Conservation (phyloP, 2,797 vertebrate genomes). For the Gobionotothen gibberifrons region DNA sequence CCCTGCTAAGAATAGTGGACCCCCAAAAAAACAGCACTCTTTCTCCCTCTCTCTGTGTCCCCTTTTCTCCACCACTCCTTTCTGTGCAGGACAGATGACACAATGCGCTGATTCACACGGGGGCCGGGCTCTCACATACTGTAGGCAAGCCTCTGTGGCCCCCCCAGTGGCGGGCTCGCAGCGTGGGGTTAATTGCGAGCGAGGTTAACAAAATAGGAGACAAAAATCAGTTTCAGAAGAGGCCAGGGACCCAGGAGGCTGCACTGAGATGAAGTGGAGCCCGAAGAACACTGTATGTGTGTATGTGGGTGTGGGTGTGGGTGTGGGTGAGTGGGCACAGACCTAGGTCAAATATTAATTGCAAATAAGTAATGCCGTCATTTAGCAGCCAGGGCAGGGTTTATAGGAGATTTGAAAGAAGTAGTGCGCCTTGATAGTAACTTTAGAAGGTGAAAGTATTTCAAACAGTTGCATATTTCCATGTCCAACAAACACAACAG, state of each 20-base stretch:
- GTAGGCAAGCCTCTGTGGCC: conserved; percentile 60
- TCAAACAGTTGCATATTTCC: not conserved
- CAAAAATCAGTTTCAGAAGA: conserved; percentile 82
- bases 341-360: conserved; percentile 47
- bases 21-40: conserved; percentile 64
- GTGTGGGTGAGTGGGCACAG: not conserved
- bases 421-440: not conserved
- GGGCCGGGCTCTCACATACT: conserved; percentile 63
- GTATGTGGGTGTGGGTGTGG: not conserved
- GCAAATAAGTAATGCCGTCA: not conserved
- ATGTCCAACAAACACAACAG: not conserved
- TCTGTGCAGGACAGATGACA: conserved; percentile 78
- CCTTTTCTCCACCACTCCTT: conserved; percentile 38
- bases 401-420: not conserved
- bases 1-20: conserved; percentile 68
- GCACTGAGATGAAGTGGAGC: conserved; percentile 55
- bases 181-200: conserved; percentile 84
- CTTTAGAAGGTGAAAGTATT: not conserved
- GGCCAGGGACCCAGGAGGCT: conserved; percentile 58
- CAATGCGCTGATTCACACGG: conserved; percentile 78
- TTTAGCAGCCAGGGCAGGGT: not conserved
- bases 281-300: conserved; percentile 17
- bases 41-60: conserved; percentile 53
- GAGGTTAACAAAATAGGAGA: conserved; percentile 86
- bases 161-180: conserved; percentile 71